A percentile compares a stretch with the other conserved stretches of the same genome.
Conservation (phyloP, 2,888 invertebrate genomes). For the Euproctis similis region DNA sequence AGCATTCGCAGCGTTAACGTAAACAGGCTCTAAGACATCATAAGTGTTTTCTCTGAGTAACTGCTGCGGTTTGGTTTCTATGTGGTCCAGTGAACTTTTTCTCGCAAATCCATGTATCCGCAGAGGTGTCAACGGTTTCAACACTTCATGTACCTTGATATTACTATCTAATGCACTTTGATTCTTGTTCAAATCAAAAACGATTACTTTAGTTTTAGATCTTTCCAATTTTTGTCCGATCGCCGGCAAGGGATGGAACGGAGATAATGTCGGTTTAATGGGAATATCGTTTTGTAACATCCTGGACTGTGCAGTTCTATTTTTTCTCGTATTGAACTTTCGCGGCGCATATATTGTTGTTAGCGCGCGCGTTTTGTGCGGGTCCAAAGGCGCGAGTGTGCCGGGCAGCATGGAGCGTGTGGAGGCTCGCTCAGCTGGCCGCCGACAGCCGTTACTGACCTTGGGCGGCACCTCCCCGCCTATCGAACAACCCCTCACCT, state of each 20-base stretch:
- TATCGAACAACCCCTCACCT: conserved; percentile 25
- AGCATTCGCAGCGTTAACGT: conserved; percentile 30
- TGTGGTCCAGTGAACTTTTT: conserved; percentile 36
- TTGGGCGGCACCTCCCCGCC: conserved; percentile 40
- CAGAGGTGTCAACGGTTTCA: conserved; percentile 59
- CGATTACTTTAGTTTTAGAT: conserved; percentile 55
- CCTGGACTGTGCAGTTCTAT: conserved; percentile 55
- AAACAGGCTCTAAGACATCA: conserved; percentile 61
- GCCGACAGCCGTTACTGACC: conserved; percentile 51
- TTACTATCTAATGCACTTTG: conserved; percentile 26
- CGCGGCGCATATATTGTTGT: conserved; percentile 67
- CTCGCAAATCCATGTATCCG: conserved; percentile 45
- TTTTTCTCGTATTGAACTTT: conserved; percentile 50
- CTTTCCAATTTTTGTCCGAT: conserved; percentile 56
- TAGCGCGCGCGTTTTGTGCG: conserved; percentile 59
- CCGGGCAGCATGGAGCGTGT: conserved; percentile 60
- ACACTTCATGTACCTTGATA: conserved; percentile 48
- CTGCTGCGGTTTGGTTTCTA: conserved; percentile 45
- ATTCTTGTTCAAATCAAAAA: conserved; percentile 52
- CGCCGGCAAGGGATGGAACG: conserved; percentile 66
- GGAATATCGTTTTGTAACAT: conserved; percentile 61
- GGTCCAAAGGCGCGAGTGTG: conserved; percentile 58
- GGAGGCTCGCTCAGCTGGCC: conserved; percentile 44
- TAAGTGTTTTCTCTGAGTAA: conserved; percentile 64
- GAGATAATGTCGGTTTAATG: conserved; percentile 52